Evolutionary conservation across 1,140 invertebrate species (phyloP).

Genomic region (Diplogasteroides magnus): DNA sequence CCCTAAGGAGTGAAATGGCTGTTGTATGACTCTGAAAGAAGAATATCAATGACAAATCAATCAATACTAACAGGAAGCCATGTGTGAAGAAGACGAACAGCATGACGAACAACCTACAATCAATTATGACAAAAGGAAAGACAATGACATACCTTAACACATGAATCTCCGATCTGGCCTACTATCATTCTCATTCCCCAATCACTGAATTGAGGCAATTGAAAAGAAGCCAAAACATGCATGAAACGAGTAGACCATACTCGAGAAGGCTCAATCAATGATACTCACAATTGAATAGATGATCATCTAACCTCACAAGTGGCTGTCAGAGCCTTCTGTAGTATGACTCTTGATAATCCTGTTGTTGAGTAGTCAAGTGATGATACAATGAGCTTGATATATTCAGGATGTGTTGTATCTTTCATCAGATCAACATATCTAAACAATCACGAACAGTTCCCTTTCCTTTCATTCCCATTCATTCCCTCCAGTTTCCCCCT

Average conservation of each 20-base stretch:
- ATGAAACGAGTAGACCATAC: constrained; percentile 31
- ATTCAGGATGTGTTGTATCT: constrained; percentile 20
- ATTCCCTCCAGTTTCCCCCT: not conserved
- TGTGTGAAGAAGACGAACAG: constrained; percentile 22
- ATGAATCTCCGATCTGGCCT: constrained; percentile 27
- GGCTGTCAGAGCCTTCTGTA: constrained; percentile 28
- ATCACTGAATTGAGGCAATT: constrained; percentile 14
- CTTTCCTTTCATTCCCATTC: not conserved
- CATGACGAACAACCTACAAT: constrained; percentile 18
- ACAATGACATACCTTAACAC: constrained; percentile 25
- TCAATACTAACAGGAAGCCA: constrained; percentile 27
- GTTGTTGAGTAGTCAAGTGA: constrained; percentile 22
- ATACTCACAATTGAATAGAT: constrained; percentile 3
- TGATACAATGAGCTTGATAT: constrained; percentile 25
- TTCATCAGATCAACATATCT: constrained; percentile 29
- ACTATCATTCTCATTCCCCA: constrained; percentile 23
- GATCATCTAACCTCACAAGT: constrained; percentile 13
- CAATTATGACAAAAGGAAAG: too few species aligned
- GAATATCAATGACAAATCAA: not conserved
- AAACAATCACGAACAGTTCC: too few species aligned
- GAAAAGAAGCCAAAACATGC: constrained; percentile 17
- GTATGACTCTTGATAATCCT: constrained; percentile 20
- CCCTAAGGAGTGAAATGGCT: constrained; percentile 9
- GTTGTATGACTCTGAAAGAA: constrained; percentile 20
- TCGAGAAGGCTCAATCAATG: constrained; percentile 12